phyloP scores from a whole-genome alignment of 2,113 vertebrate species.

The Plestiodon gilberti region DNA sequence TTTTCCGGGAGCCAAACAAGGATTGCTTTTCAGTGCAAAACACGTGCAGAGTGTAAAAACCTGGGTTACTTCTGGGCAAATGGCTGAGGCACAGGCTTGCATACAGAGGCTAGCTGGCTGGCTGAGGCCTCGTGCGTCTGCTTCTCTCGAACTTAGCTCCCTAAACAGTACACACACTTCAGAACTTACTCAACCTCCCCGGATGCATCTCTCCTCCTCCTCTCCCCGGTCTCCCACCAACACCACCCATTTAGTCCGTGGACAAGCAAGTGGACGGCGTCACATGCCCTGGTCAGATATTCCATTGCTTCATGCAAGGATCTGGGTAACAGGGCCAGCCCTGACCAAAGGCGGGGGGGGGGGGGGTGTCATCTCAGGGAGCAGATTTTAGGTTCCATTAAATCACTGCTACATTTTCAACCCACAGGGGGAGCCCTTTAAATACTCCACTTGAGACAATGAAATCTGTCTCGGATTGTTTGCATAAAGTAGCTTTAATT shows the following conservation, averaged over 20 bases:
- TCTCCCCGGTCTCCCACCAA: too few species aligned
- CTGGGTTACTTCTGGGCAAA: background rate
- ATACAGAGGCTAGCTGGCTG: background rate
- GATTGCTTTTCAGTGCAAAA: background rate
- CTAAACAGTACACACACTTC: too few species aligned
- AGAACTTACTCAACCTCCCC: background rate
- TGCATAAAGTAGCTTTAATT: background rate
- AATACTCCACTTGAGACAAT: background rate
- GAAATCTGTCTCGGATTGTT: background rate
- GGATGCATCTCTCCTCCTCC: background rate
- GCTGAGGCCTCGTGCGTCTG: too few species aligned
- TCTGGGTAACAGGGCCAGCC: background rate
- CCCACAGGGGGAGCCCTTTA: background rate
- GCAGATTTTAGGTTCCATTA: background rate
- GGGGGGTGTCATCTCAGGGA: background rate
- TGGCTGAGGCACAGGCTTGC: background rate
- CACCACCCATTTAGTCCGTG: background rate
- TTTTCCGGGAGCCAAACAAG: background rate
- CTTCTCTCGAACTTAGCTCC: background rate
- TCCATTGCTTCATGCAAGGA: background rate
- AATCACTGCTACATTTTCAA: background rate
- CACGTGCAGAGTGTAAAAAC: background rate
- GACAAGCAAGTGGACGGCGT: background rate
- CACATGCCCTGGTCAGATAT: background rate
- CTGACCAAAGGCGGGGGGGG: too few species aligned